These are phyloP conservation scores for Standfussiana lucernea DNA, from an alignment of 2,888 invertebrate genomes.

Conservation along the genomic window DNA sequence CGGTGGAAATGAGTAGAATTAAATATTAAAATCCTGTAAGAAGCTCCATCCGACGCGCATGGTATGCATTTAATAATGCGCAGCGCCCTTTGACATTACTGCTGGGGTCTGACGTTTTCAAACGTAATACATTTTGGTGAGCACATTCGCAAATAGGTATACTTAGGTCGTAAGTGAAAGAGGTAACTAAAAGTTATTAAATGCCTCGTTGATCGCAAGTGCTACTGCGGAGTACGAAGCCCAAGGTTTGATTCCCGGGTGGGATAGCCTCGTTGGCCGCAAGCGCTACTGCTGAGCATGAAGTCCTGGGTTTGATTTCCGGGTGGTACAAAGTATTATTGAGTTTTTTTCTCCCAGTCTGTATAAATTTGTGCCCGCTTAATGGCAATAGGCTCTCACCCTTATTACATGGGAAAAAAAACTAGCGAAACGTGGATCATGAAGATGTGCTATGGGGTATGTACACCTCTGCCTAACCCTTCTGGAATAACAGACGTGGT, in stretches of 20 bases:
- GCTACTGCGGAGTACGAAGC: too few relatives aligned
- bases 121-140: not conserved
- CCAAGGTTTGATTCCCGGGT: too few relatives aligned
- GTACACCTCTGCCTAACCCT: not conserved
- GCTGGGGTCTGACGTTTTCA: constrained; percentile 12
- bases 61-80: constrained; percentile 37
- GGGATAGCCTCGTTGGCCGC: not conserved
- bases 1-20: constrained; percentile 23
- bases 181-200: not conserved
- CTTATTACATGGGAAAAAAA: not conserved
- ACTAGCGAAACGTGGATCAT: not conserved
- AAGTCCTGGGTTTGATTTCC: not conserved
- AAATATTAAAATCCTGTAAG: constrained; percentile 43
- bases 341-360: not conserved
- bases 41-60: constrained; percentile 17
- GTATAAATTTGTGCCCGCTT: not conserved
- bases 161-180: not conserved
- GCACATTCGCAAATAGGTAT: not conserved
- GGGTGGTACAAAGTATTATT: not conserved
- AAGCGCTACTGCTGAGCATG: not conserved
- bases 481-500: not conserved
- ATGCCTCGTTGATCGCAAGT: not conserved
- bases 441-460: not conserved
- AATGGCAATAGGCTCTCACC: not conserved
- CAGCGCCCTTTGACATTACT: constrained; percentile 18